Percentiles rank a stretch among this genome's conserved stretches.
phyloP scores from a whole-genome alignment of 2,888 invertebrate species.

The Hermaeophaga mercurialis region DNA sequence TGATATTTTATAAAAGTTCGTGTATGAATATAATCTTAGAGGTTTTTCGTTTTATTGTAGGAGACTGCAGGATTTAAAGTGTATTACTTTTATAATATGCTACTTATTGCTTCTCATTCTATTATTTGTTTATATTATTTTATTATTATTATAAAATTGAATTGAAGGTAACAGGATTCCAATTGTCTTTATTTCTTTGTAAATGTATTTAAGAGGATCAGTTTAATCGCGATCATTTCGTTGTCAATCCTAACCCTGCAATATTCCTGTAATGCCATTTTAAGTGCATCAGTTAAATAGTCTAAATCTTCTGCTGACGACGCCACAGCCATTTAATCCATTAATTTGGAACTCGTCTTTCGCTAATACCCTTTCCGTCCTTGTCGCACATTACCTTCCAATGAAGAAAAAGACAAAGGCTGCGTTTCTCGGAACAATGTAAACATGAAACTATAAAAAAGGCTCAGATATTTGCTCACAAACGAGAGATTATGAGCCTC shows the following conservation, averaged over 20 bases:
- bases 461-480: slow-evolving; percentile 37
- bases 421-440: slow-evolving; percentile 35
- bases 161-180: too few relatives aligned
- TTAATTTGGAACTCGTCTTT: slow-evolving; percentile 41
- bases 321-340: slow-evolving; percentile 41
- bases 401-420: slow-evolving; percentile 43
- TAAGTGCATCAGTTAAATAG: slow-evolving; percentile 41
- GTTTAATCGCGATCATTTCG: slow-evolving; percentile 12
- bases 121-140: too few relatives aligned
- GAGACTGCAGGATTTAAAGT: too few relatives aligned
- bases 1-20: too few relatives aligned
- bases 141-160: not conserved
- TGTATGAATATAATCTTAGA: too few relatives aligned
- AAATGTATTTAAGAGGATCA: slow-evolving; percentile 5
- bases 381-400: slow-evolving; percentile 37
- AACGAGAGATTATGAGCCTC: slow-evolving; percentile 36
- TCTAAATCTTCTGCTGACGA: slow-evolving; percentile 42
- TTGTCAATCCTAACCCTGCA: slow-evolving; percentile 8
- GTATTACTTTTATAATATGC: too few relatives aligned
- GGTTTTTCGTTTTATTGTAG: too few relatives aligned
- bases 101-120: too few relatives aligned
- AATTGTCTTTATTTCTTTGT: too few relatives aligned
- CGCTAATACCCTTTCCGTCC: slow-evolving; percentile 33
- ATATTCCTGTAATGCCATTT: slow-evolving; percentile 23
- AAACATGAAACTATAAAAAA: slow-evolving; percentile 38